These are phyloP conservation scores for Caranx ignobilis DNA, from an alignment of 2,113 vertebrate genomes.

Conservation along the genomic window DNA sequence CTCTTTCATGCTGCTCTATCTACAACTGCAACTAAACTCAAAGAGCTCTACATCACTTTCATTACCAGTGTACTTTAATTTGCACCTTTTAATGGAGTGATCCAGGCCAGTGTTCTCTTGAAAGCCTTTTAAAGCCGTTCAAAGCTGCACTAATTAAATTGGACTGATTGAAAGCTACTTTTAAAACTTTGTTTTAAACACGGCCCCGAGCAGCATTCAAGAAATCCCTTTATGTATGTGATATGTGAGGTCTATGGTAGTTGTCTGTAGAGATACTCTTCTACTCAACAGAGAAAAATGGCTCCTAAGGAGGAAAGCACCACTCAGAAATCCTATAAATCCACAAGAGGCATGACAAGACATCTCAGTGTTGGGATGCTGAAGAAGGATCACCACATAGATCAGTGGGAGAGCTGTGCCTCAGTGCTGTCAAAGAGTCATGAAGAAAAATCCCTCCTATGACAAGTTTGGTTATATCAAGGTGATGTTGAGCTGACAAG, in stretches of 20 bases:
- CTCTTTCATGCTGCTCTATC: background rate
- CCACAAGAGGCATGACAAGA: conserved; percentile 50
- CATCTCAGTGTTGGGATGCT: conserved; percentile 11
- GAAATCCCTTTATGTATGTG: background rate
- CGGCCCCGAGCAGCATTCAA: background rate
- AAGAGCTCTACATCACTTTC: background rate
- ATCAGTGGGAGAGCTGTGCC: conserved; percentile 46
- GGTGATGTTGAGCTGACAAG: conserved; percentile 65
- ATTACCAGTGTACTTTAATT: background rate
- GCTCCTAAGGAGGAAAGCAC: background rate
- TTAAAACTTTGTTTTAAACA: background rate
- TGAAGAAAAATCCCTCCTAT: conserved; percentile 69
- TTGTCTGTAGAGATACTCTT: background rate
- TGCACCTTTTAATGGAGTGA: background rate
- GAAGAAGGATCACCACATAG: conserved; percentile 57
- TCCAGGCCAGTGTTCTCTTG: background rate
- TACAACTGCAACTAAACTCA: background rate
- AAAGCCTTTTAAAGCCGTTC: background rate
- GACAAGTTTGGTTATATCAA: conserved; percentile 65
- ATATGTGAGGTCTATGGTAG: background rate
- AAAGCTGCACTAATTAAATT: background rate
- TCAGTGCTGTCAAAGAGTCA: conserved; percentile 55
- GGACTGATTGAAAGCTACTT: background rate
- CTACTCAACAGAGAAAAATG: conserved; percentile 1
- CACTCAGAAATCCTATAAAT: conserved; percentile 59